Evolutionary conservation across 2,113 vertebrate genomes (phyloP), one percentile per base, ranked within the genome.

Genomic region (Columbina picui): DNA sequence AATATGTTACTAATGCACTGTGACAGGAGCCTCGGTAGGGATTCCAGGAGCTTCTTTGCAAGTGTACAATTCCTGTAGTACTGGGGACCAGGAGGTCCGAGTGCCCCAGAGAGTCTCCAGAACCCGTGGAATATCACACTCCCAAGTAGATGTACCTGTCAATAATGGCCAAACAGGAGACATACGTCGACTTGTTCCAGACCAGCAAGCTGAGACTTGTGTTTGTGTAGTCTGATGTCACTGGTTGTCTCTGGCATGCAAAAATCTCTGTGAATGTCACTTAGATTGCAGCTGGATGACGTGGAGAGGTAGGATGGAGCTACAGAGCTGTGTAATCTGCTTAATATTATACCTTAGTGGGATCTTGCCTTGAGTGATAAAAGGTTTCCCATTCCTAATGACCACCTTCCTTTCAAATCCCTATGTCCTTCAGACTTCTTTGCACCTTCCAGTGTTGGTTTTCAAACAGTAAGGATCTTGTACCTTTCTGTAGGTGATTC

Each of bases 401-500:
- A 5, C 13, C 38, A 43, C 23, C 36, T 45, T 86, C 1, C 0
- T 91, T 87, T 78, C 41, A 75, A 93, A 78, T 6, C 9, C 14
- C 6, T 22, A 3, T 21, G 38, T 84, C 30, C 56, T 87, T 71
- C 49, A 71, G 77, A 32, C 10, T 59, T 84, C 63, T 86, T 50
- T 59, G 45, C 41, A 59, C 43, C 43, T 64, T 45, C 30, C 45
- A 61, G 45, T 56, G 49, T 23, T 87, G 65, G 38, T 68, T 87
- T 95, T 87, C 49, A 82, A 13, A 59, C 36, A 60, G 78, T 75
- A 81, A 56, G 69, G 52, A 92, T 30, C 30, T 60, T 4, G 4
- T 71, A 79, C 89, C 56, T 84, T 79, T 76, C 49, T n/a, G 39
- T 26, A 85, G 67, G 84, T 89, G 84, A 89, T 93, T 85, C 70